Evolutionary conservation across 2,797 vertebrate genomes (phyloP), one percentile per base, ranked within the genome.

Genomic region (Staurois parvus): DNA sequence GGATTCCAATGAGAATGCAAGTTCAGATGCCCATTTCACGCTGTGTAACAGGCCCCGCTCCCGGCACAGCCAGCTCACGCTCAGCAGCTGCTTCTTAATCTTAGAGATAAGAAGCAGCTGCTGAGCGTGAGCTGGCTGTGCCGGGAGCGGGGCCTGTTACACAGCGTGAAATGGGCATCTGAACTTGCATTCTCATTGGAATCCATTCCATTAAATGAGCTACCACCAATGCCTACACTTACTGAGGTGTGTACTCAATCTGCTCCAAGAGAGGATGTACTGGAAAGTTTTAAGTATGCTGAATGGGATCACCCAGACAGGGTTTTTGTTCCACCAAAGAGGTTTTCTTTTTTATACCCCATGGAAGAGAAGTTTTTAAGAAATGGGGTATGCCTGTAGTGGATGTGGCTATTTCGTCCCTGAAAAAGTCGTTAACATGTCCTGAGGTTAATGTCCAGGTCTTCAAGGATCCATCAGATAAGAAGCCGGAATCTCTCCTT

Each of bases 111-210:
- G 92, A 98, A 97, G 89, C 96, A 99, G 88, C 93, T 99, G 42
- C 93, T 98, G 89, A 94, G 95, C 7, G 95, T 98, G 13, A 96
- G 96, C 72, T 95, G 95, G 56, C 96, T 97, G 28, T 98, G 97
- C 79, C 97, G 96, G 56, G 98, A 99, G 89, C 95, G 98, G 62
- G 98, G 98, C 32, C 92, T 99, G 40, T 92, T 98, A 85, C 97
- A 99, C 88, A 99, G 98, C 81, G 96, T 96, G 24, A 99, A 99
- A 90, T 99, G 98, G 98, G 97, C 97, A 52, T 98, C 98, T 30
- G 98, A 99, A 87, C 82, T 99, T 90, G 97, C 97, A 0, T 99
- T 98, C 89, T 95, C 97, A 15, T 90, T 99, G 84, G 95, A 95
- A 0, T 93, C 96, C 11, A 93, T 99, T 88, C 96, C 96, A 10